A percentile compares a stretch with the other conserved stretches of the same genome.
Conservation (phyloP, 2,888 invertebrate species). For the Polia nebulosa region DNA sequence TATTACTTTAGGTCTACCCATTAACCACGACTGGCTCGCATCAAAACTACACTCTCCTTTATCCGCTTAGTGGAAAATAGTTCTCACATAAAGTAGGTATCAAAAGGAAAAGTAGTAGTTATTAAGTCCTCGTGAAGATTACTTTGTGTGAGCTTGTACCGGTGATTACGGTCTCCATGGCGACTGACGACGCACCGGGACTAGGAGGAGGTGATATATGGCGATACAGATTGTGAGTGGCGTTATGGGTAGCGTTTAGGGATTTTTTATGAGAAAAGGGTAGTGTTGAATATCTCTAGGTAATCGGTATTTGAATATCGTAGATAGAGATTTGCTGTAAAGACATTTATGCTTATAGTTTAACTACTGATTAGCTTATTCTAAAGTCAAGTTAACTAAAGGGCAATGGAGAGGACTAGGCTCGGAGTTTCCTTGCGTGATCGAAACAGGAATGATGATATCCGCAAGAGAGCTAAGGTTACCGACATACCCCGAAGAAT, state of each 20-base stretch:
- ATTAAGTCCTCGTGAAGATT: conserved; percentile 38
- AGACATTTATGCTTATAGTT: too few species aligned
- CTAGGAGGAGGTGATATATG: conserved; percentile 39
- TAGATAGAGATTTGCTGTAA: not conserved
- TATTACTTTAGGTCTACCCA: not conserved
- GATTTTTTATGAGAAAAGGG: conserved; percentile 15
- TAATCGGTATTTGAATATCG: not conserved
- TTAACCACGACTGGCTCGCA: not conserved
- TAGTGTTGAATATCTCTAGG: not conserved
- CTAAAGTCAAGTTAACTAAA: too few species aligned
- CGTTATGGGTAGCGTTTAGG: not conserved
- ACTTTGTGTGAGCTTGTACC: conserved; percentile 13
- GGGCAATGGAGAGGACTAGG: too few species aligned
- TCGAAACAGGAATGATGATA: too few species aligned
- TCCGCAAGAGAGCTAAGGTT: too few species aligned
- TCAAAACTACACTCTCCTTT: not conserved
- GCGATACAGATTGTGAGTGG: conserved; percentile 7
- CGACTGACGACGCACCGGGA: conserved; percentile 11
- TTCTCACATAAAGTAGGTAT: conserved; percentile 9
- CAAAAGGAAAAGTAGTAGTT: conserved; percentile 12
- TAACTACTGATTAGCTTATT: too few species aligned
- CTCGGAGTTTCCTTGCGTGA: too few species aligned
- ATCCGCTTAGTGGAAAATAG: conserved; percentile 22
- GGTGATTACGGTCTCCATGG: conserved; percentile 40
- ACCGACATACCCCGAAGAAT: too few species aligned